Conservation (phyloP, 2,113 vertebrate species). For the Cephalopholis sonnerati region DNA sequence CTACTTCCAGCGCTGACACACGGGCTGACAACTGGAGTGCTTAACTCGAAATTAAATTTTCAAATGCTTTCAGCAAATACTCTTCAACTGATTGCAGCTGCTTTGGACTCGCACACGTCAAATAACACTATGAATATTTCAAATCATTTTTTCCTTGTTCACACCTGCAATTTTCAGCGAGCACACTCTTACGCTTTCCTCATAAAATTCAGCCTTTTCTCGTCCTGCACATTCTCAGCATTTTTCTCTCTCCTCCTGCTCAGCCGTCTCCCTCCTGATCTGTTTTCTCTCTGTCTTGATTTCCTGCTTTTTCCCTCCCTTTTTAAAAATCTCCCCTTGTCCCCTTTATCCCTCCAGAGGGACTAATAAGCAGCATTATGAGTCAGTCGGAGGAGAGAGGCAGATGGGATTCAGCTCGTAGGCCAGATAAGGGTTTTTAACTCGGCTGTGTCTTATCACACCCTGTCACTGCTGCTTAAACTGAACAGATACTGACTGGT, state of each 20-base stretch:
- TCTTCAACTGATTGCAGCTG: neutral
- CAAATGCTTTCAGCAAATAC: neutral
- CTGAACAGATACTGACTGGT: slow-evolving; percentile 33
- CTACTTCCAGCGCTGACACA: neutral
- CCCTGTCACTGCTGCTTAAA: slow-evolving; percentile 54
- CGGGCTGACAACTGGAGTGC: neutral
- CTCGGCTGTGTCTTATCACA: slow-evolving; percentile 53
- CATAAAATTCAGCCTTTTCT: neutral
- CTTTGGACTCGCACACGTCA: neutral
- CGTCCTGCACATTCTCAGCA: neutral
- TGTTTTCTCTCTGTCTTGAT: slow-evolving; percentile 32
- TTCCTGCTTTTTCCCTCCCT: slow-evolving; percentile 23
- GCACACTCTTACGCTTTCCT: neutral
- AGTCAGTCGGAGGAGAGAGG: slow-evolving; percentile 49
- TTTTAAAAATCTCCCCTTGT: slow-evolving; percentile 30
- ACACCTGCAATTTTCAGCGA: neutral
- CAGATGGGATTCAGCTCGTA: slow-evolving; percentile 58
- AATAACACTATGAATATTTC: neutral
- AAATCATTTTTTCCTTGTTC: neutral
- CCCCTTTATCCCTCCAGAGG: slow-evolving; percentile 46
- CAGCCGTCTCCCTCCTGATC: slow-evolving; percentile 24
- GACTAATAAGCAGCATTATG: slow-evolving; percentile 60
- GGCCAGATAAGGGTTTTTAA: slow-evolving; percentile 57
- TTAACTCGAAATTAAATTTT: neutral
- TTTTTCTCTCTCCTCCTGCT: slow-evolving; percentile 11